These are phyloP conservation scores for Platerodrilus igneus DNA, from an alignment of 2,888 invertebrate genomes.

Conservation along the genomic window DNA sequence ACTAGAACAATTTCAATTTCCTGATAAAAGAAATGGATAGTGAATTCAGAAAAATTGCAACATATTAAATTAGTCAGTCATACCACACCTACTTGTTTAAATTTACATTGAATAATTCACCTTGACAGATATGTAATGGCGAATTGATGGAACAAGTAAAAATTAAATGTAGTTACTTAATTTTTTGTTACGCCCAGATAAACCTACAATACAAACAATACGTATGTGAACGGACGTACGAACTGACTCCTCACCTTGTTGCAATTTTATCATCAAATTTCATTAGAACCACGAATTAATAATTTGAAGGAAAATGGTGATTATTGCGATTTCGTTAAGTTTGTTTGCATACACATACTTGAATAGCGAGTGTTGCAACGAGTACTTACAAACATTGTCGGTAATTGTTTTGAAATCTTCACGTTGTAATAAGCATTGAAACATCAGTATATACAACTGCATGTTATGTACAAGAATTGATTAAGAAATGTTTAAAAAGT, in stretches of 20 bases:
- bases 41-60: too few species aligned
- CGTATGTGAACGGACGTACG: constrained; percentile 17
- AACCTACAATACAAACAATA: constrained; percentile 13
- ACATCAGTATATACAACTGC: not conserved
- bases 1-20: too few species aligned
- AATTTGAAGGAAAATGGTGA: constrained; percentile 18
- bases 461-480: not conserved
- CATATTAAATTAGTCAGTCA: too few species aligned
- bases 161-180: too few species aligned
- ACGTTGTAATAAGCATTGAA: constrained; percentile 11
- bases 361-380: constrained; percentile 12
- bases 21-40: too few species aligned
- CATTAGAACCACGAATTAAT: constrained; percentile 13
- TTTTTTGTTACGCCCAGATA: constrained; percentile 17
- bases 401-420: constrained; percentile 18
- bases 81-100: too few species aligned
- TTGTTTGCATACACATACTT: constrained; percentile 12
- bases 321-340: constrained; percentile 14
- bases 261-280: constrained; percentile 17
- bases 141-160: too few species aligned
- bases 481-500: constrained; percentile 3
- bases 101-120: too few species aligned
- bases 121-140: constrained; percentile 24
- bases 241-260: constrained; percentile 15
- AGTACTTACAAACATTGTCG: constrained; percentile 5